Evolutionary conservation across 2,888 invertebrate species (phyloP).

Genomic region (Pasiphila rectangulata): DNA sequence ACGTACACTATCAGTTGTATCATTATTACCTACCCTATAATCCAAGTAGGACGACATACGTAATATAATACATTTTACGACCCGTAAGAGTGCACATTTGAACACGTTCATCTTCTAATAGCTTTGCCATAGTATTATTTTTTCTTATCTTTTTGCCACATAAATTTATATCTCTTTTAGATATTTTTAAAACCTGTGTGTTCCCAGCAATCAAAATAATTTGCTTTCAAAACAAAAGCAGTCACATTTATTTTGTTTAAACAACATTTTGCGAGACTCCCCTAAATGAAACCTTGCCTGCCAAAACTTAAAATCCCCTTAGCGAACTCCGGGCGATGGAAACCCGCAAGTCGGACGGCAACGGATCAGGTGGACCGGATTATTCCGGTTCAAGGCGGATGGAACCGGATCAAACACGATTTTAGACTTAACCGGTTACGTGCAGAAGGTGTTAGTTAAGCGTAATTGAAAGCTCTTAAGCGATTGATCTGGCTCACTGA

Average conservation of each 20-base stretch:
- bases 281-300: slow-evolving; percentile 13
- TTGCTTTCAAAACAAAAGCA: neutral
- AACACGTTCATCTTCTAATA: too few relatives aligned
- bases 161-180: neutral
- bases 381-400: slow-evolving; percentile 69
- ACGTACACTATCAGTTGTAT: too few relatives aligned
- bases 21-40: too few relatives aligned
- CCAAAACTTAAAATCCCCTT: slow-evolving; percentile 31
- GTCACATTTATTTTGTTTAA: neutral
- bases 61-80: too few relatives aligned
- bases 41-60: too few relatives aligned
- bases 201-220: too few relatives aligned
- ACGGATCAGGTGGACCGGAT: slow-evolving; percentile 76
- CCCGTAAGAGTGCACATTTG: too few relatives aligned
- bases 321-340: slow-evolving; percentile 36
- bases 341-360: slow-evolving; percentile 66
- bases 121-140: too few relatives aligned
- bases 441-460: slow-evolving; percentile 53
- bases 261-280: neutral
- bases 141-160: neutral
- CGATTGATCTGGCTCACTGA: slow-evolving; percentile 19
- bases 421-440: slow-evolving; percentile 67
- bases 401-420: slow-evolving; percentile 73
- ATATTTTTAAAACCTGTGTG: too few relatives aligned
- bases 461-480: slow-evolving; percentile 44